Percentiles rank a stretch among this genome's conserved stretches.
These are phyloP conservation scores for Eupithecia abbreviata DNA, from an alignment of 2,888 invertebrate genomes.

Conservation along the genomic window DNA sequence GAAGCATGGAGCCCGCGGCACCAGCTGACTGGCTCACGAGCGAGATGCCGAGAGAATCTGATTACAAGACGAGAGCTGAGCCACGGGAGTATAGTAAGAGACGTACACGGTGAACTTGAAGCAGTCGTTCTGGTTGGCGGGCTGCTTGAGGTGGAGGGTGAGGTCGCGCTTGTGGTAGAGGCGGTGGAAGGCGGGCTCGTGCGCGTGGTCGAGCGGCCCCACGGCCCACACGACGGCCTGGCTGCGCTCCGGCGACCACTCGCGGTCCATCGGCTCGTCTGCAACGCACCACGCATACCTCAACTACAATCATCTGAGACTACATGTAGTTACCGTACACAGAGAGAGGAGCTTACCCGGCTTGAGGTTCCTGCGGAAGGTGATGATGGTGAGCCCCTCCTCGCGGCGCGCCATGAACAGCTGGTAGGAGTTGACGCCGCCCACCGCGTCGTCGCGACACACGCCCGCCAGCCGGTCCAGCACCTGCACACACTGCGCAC, in stretches of 20 bases:
- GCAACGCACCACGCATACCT: conserved; percentile 16
- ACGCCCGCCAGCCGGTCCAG: conserved; percentile 94
- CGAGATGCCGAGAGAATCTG: no score
- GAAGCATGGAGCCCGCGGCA: no score
- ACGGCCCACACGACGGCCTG: conserved; percentile 92
- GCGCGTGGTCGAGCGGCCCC: conserved; percentile 89
- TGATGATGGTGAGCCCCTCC: conserved; percentile 90
- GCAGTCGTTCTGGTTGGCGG: conserved; percentile 88
- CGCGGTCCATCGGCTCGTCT: conserved; percentile 92
- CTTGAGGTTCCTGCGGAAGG: conserved; percentile 89
- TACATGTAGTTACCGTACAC: no score
- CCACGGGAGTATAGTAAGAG: background rate
- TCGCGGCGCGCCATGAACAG: conserved; percentile 88
- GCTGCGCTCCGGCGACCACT: conserved; percentile 86
- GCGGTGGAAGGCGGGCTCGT: conserved; percentile 93
- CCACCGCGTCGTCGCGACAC: conserved; percentile 92
- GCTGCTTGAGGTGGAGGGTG: conserved; percentile 86
- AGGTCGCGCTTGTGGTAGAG: conserved; percentile 89
- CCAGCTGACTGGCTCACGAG: background rate
- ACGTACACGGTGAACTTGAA: conserved; percentile 86
- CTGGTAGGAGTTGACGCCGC: conserved; percentile 92
- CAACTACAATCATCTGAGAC: no score
- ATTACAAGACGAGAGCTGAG: no score
- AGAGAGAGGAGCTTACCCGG: conserved; percentile 81
- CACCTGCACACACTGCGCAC: conserved; percentile 90